Base-by-base conservation (phyloP, 2,888 invertebrate species). In the Aleiodes testaceus region DNA sequence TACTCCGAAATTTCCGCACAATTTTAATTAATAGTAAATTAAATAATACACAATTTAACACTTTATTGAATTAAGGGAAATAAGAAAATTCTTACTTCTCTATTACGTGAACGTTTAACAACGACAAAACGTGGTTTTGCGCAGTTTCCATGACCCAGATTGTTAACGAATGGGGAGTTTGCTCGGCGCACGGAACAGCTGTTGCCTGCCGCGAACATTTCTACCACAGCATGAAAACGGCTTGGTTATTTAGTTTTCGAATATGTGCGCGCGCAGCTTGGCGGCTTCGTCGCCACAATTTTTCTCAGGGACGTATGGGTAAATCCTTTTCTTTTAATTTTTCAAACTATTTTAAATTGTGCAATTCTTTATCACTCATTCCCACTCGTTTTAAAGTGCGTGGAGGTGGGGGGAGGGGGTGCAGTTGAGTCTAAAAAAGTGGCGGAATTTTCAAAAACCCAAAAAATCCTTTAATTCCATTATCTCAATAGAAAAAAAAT, bases 121-220 rank as follows among this genome's bases (percentile, higher is more conserved):
- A 63, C 59, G 65, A 63, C 70, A 20, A 75, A 72, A 79, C 72
- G 74, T 73, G 79, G 80, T 83, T 84, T 83, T 85, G 85, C 87
- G 87, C 87, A 87, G 86, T 86, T 85, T 80, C 84, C 85, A 83
- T 87, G 87, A 87, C 87, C 87, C 85, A 87, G 84, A 87, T 86
- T 84, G 69, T 20, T 47, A 63, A 73, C 77, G 75, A 75, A 80
- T 82, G 85, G 85, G 86, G 86, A 85, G 85, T 85, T 86, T 77
- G 87, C 81, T 85, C 87, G 86, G 80, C 82, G 81, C 79, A 80
- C 79, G 85, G 87, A 87, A 87, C 86, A 85, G 86, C 87, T 85
- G 86, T 83, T 85, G 83, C 82, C 78, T 81, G 36, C 83, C 82
- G 82, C 81, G 81, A 86, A 84, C 79, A 85, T 84, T 82, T 83